Evolutionary conservation across 2,797 vertebrate genomes (phyloP), one percentile per base, ranked within the genome.

Genomic region (Myotis planiceps): DNA sequence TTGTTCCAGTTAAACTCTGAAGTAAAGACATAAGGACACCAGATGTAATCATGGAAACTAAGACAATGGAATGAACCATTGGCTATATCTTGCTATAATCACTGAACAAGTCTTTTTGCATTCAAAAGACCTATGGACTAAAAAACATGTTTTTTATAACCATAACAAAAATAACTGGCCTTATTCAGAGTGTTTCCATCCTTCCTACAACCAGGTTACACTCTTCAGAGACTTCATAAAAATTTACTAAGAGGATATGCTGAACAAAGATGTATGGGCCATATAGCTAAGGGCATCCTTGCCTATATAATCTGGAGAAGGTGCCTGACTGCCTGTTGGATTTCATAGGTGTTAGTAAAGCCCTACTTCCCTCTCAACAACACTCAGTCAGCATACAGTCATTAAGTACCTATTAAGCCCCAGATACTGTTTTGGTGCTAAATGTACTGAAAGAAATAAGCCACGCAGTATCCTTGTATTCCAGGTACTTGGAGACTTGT

Each of bases 21-120:
- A 82, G 13, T 39, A 66, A 89, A 89, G 10, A 88, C 84, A 85
- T 45, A 75, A 86, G 92, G 16, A 87, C 86, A 87, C 92, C 3
- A 1, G 82, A 96, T 94, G 14, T 69, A 95, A 96, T 90, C 37
- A 94, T 81, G 85, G 92, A 97, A 96, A 79, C 80, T 63, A 27
- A 84, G 96, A 81, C 81, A 92, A 84, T 60, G 83, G 80, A 88
- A 92, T 51, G 18, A 92, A 32, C 82, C 69, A 96, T 12, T 9
- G 95, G 89, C 93, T 86, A 91, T 75, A 27, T 90, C 95, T 94
- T 92, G 74, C 93, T 97, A 87, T 60, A 92, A 68, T 93, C 68
- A 95, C 68, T 90, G 87, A 92, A 79, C 49, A 96, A 86, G 90
- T 3, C 9, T 66, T 63, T 90, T 83, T 92, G 37, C 88, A 94